Evolutionary conservation across 2,797 vertebrate species (phyloP).

Genomic region (Cossypha polioptera): DNA sequence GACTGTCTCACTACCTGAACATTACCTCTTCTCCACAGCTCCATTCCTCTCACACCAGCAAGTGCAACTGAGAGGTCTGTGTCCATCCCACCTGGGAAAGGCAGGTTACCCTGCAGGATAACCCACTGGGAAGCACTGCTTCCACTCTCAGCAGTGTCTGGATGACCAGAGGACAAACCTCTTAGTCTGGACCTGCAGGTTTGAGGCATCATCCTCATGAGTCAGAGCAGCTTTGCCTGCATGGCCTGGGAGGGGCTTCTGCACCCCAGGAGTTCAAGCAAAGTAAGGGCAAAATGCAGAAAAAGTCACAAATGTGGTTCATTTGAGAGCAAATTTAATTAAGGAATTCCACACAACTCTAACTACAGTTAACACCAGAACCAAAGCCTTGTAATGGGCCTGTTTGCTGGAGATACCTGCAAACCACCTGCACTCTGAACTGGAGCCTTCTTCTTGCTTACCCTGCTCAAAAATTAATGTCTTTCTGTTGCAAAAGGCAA

Average conservation of each 20-base stretch:
- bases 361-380: not conserved
- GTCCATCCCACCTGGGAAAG: not conserved
- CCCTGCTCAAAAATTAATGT: not conserved
- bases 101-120: not conserved
- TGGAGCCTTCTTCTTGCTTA: not conserved
- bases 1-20: not conserved
- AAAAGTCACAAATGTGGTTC: not conserved
- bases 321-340: not conserved
- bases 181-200: not conserved
- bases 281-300: not conserved
- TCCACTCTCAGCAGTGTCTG: not conserved
- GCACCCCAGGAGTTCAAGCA: not conserved
- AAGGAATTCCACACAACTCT: not conserved
- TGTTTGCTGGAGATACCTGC: not conserved
- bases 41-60: not conserved
- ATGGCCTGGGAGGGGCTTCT: not conserved
- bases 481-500: not conserved
- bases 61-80: not conserved
- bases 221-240: not conserved
- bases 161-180: not conserved
- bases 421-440: not conserved
- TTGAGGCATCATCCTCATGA: accelerated
- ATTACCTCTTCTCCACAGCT: not conserved
- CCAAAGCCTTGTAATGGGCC: not conserved
- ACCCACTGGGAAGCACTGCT: not conserved